phyloP scores from a whole-genome alignment of 2,113 vertebrate genomes.

The Muntiacus reevesi region DNA sequence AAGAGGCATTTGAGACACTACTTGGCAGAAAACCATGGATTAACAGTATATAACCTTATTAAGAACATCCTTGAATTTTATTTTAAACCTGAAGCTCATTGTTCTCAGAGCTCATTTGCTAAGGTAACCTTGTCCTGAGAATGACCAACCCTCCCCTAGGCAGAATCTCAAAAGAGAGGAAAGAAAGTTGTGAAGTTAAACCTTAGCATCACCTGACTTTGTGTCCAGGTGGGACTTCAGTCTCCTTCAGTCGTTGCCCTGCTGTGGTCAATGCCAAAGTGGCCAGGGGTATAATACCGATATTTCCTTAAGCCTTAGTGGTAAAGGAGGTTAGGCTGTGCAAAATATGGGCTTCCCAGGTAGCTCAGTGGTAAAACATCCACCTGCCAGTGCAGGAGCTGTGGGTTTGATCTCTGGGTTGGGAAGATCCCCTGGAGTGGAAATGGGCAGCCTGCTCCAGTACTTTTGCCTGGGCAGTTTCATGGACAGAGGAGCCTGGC shows the following conservation, averaged over 20 bases:
- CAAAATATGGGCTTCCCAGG: not conserved
- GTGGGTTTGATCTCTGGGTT: not conserved
- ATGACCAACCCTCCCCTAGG: not conserved
- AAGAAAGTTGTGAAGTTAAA: not conserved
- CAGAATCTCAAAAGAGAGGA: not conserved
- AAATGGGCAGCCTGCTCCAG: not conserved
- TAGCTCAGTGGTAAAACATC: not conserved
- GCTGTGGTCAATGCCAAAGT: not conserved
- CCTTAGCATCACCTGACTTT: not conserved
- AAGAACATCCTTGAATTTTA: slow-evolving; percentile 30
- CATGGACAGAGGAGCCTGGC: not conserved
- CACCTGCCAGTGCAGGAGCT: not conserved
- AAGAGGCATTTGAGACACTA: slow-evolving; percentile 1
- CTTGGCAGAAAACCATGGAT: not conserved
- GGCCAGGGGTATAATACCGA: not conserved
- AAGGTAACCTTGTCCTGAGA: not conserved
- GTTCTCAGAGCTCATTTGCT: slow-evolving; percentile 6
- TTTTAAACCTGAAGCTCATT: slow-evolving; percentile 9
- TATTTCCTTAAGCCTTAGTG: not conserved
- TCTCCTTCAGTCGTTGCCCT: not conserved
- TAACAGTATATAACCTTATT: slow-evolving; percentile 8
- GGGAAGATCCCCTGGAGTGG: not conserved
- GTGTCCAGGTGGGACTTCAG: not conserved
- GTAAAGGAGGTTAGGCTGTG: not conserved
- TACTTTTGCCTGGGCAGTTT: not conserved